phyloP scores from a whole-genome alignment of 2,888 invertebrate species.

The Drosophila eohydei region DNA sequence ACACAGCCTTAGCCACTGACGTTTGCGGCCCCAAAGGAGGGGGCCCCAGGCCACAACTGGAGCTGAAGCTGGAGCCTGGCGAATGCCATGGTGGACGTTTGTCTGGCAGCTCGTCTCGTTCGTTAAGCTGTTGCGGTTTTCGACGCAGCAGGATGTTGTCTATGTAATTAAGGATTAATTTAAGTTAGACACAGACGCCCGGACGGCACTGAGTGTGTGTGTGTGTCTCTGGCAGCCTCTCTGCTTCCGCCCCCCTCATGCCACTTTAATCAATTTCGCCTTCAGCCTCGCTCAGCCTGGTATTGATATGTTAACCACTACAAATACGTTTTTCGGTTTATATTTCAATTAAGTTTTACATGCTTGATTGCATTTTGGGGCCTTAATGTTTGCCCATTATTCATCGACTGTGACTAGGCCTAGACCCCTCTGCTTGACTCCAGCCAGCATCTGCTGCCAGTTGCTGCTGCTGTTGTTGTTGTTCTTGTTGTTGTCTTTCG shows the following conservation, averaged over 20 bases:
- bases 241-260: neutral
- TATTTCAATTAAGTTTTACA: constrained; percentile 79
- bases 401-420: constrained; percentile 69
- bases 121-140: constrained; percentile 79
- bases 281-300: constrained; percentile 10
- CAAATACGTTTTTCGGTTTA: constrained; percentile 71
- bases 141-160: constrained; percentile 83
- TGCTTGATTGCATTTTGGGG: constrained; percentile 76
- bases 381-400: constrained; percentile 75
- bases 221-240: neutral
- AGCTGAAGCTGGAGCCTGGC: constrained; percentile 13
- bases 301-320: constrained; percentile 77
- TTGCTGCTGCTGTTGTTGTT: constrained; percentile 7
- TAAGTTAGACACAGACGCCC: constrained; percentile 68
- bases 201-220: constrained; percentile 24
- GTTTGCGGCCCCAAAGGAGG: constrained; percentile 22
- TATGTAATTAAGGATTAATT: constrained; percentile 84
- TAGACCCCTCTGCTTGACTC: constrained; percentile 36
- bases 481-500: constrained; percentile 35
- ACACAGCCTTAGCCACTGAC: constrained; percentile 21
- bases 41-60: neutral
- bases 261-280: constrained; percentile 50
- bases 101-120: constrained; percentile 81
- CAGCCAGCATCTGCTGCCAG: neutral
- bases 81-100: constrained; percentile 6